phyloP scores from a whole-genome alignment of 2,797 vertebrate species.

The Coilia nasus region DNA sequence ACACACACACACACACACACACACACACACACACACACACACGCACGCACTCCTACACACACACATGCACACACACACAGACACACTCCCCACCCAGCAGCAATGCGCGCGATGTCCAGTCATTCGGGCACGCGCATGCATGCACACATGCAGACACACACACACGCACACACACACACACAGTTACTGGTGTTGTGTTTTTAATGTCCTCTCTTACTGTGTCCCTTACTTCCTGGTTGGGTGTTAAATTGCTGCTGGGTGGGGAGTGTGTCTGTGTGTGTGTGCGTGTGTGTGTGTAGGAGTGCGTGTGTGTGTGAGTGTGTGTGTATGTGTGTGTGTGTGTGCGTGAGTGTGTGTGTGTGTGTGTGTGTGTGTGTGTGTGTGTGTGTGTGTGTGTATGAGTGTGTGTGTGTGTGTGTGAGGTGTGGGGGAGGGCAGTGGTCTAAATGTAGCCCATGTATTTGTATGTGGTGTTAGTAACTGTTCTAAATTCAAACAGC shows the following conservation, averaged over 20 bases:
- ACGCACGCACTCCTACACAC: no score
- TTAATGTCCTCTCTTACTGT: not conserved
- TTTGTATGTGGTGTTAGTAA: constrained; percentile 83
- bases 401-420: not conserved
- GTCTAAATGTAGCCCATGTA: constrained; percentile 76
- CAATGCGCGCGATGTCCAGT: no score
- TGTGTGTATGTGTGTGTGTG: no score
- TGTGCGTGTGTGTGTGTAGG: no score
- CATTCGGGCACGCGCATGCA: not conserved
- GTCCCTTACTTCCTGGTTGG: not conserved
- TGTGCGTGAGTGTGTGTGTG: no score
- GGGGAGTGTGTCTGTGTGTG: not conserved
- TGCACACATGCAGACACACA: not conserved
- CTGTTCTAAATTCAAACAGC: constrained; percentile 83
- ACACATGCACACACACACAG: not conserved
- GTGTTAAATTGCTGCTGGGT: not conserved
- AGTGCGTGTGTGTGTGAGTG: no score
- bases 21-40: not conserved
- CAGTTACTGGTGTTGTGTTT: not conserved
- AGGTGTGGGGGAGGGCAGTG: constrained; percentile 25
- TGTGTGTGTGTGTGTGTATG: no score
- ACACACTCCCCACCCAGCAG: no score
- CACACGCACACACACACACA: not conserved
- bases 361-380: no score
- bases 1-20: constrained; percentile 7